Base-by-base conservation (phyloP, 2,113 vertebrate species). In the Phocoena sinus region DNA sequence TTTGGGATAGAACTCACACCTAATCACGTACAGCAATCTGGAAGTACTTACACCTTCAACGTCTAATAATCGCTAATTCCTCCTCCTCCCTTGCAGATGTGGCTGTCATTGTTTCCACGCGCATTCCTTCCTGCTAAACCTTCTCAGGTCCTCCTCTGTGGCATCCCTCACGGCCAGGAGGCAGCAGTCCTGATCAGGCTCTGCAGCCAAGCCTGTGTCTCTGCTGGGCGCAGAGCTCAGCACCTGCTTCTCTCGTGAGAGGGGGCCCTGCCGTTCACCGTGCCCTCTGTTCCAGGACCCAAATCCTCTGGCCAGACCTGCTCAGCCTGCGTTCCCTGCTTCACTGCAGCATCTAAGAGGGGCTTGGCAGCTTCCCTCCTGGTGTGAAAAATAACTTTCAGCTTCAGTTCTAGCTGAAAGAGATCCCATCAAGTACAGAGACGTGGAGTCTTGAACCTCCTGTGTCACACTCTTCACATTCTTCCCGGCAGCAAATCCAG, bases 11-110 rank as follows among this genome's bases (percentile, higher is more conserved):
- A 96, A 73, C 92, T 71, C 44, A 77, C 67, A 91, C 20, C 50
- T 94, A 94, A 97, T 96, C 95, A 95, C 5, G 44, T 84, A 79
- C 6, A 71, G 36, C 86, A 89, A 70, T 50, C 86, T 14, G 21
- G 58, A 87, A 95, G 68, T 2, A 26, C 28, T 23, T 23, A 9
- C 31, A 62, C 25, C 68, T 67, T 87, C 63, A 21, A 1, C 0
- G 18, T 60, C 89, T 91, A 56, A 47, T 26, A 23, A 62, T 67
- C 25, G 0, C 13, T 14, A 26, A 15, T 67, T 76, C 41, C 89
- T 80, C 56, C 92, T 76, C 87, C 50, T 50, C 21, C 25, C 23
- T 60, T 1, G 60, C 58, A 1, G 2, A 79, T 0, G 56, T 2
- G 63, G 44, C 89, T 83, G 33, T 9, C 1, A 18, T 8, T 21